Percentiles rank a stretch among this genome's conserved stretches.
Evolutionary conservation across 2,888 invertebrate species (phyloP).

Genomic region (Lypha dubia): DNA sequence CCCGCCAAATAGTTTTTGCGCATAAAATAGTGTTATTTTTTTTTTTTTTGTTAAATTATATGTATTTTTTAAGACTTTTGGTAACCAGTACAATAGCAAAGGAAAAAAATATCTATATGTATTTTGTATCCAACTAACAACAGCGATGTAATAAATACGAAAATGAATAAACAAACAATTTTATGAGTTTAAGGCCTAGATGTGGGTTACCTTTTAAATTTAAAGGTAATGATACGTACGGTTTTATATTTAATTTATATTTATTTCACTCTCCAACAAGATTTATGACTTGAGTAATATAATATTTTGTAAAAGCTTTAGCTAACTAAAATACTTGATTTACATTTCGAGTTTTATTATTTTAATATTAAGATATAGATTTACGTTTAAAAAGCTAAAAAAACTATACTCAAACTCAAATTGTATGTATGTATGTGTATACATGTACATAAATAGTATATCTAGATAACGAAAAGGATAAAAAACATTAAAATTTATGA

Average conservation of each 20-base stretch:
- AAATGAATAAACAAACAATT: slow-evolving; percentile 10
- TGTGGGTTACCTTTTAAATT: slow-evolving; percentile 68
- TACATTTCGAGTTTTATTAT: slow-evolving; percentile 60
- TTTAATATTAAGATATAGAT: slow-evolving; percentile 59
- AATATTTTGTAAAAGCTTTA: slow-evolving; percentile 63
- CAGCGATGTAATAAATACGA: slow-evolving; percentile 30
- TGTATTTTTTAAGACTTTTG: slow-evolving; percentile 5
- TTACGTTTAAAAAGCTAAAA: slow-evolving; percentile 38
- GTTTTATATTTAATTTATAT: slow-evolving; percentile 33
- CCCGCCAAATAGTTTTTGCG: not conserved
- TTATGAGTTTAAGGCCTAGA: slow-evolving; percentile 64
- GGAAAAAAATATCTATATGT: not conserved
- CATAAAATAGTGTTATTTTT: not conserved
- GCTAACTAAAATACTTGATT: slow-evolving; percentile 68
- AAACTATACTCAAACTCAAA: not conserved
- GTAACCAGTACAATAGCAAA: not conserved
- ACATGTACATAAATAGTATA: too few species aligned
- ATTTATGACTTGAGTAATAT: slow-evolving; percentile 70
- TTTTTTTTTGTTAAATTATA: not conserved
- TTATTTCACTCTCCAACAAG: slow-evolving; percentile 41
- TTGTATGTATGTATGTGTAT: not conserved
- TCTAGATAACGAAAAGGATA: slow-evolving; percentile 42
- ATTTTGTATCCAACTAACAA: slow-evolving; percentile 17
- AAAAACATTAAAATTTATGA: slow-evolving; percentile 26
- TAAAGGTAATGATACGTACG: slow-evolving; percentile 50